Evolutionary conservation across 1,140 invertebrate genomes (phyloP), one percentile per base, ranked within the genome.

Genomic region (Rhopalosiphum padi): DNA sequence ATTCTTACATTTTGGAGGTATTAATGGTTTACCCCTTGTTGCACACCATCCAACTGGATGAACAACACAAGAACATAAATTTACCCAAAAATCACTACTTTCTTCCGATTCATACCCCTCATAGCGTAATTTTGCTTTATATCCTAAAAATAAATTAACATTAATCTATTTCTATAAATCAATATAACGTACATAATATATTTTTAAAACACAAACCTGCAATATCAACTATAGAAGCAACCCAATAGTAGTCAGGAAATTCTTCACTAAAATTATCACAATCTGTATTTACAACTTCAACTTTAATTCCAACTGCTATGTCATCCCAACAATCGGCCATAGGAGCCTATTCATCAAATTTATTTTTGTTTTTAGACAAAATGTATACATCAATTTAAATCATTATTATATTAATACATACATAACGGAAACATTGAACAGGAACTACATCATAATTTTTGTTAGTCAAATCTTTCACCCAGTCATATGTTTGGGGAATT

Each of bases 41-140:
- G 99, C 99, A 96, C 98, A 99, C 99, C 99, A 99, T 35, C 98
- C 98, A 82, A 99, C 98, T 48, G 98, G 98, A 95, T 99, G 98
- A 46, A 99, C 98, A 95, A 98, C 97, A 93, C 98, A 97, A 88
- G 98, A 98, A 95, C 98, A 99, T 43, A 99, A 96, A 95, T 98
- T 99, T 1, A 99, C 97, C 98, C 98, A 99, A 95, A 99, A 99
- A 95, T 99, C 99, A 95, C 98, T 97, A 21, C 97, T 97, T 60
- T 96, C 95, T 95, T 99, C 98, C 94, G 96, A 96, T 2, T 98
- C 98, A 95, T 99, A 99, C 23, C 98, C 99, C 96, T 99, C 99
- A 95, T 99, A 99, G 91, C 98, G 96, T 94, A 99, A 95, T 89
- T 98, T 95, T n/a, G 98, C 98, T 96, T 98, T 98, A 95, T 99